Evolutionary conservation across 2,113 vertebrate species (phyloP).

Genomic region (Ardeotis arabs): DNA sequence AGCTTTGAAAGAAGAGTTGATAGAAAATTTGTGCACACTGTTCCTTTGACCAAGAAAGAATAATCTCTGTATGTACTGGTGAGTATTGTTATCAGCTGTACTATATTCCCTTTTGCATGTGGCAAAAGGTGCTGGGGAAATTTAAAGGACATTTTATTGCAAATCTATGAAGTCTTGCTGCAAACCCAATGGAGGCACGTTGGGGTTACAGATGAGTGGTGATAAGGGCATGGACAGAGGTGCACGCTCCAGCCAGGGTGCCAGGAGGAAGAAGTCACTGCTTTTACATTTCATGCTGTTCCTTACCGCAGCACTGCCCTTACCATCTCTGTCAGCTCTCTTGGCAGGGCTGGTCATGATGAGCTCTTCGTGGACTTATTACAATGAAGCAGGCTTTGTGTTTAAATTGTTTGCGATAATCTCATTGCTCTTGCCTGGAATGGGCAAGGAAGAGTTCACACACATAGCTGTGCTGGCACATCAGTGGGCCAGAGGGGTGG

Average conservation of each 20-base stretch:
- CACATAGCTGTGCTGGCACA: neutral
- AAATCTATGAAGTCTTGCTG: neutral
- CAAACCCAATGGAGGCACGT: accelerated
- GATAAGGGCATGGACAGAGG: accelerated
- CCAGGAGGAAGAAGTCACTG: neutral
- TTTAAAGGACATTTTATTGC: neutral
- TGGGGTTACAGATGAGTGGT: accelerated
- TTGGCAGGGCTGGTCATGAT: neutral
- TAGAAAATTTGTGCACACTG: neutral
- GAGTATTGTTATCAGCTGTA: neutral
- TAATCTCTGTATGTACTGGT: neutral
- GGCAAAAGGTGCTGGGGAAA: neutral
- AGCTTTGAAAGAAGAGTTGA: neutral
- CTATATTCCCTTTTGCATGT: neutral
- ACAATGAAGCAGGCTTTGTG: neutral
- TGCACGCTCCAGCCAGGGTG: neutral
- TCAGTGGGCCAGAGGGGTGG: neutral
- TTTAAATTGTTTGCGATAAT: neutral
- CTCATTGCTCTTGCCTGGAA: neutral
- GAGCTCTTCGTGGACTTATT: neutral
- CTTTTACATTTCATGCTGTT: neutral
- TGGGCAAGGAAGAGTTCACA: neutral
- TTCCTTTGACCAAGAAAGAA: neutral
- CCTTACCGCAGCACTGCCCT: neutral
- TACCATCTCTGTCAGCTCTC: neutral